phyloP scores from a whole-genome alignment of 2,797 vertebrate species.

The Diceros bicornis region DNA sequence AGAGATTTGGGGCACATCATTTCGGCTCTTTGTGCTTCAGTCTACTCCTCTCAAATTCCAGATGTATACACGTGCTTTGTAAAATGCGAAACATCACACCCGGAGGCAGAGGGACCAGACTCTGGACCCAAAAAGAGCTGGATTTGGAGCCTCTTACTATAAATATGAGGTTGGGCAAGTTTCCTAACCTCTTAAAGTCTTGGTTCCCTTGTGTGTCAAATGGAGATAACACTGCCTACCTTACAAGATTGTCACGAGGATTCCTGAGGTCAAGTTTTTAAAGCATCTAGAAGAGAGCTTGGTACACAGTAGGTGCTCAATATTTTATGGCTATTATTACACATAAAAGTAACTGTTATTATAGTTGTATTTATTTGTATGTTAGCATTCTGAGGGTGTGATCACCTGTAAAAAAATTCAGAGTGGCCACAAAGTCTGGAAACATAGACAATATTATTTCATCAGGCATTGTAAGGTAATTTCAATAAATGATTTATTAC shows the following conservation, averaged over 20 bases:
- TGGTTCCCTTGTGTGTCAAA: neutral
- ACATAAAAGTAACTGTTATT: neutral
- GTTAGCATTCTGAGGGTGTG: neutral
- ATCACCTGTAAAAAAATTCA: conserved; percentile 47
- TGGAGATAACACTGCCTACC: neutral
- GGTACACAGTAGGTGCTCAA: neutral
- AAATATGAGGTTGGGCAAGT: neutral
- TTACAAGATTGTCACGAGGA: neutral
- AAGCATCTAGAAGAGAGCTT: neutral
- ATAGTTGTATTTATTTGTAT: neutral
- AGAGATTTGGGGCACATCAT: neutral
- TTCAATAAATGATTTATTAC: conserved; percentile 3
- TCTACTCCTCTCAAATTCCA: neutral
- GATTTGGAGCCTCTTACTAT: neutral
- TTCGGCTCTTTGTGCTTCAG: neutral
- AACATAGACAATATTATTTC: neutral
- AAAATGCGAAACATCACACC: neutral
- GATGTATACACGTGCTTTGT: neutral
- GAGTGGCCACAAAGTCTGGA: neutral
- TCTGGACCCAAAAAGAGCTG: neutral
- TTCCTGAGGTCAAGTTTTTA: neutral
- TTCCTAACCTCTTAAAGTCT: neutral
- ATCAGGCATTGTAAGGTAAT: neutral
- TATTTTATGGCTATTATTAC: neutral
- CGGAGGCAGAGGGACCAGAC: neutral